Evolutionary conservation across 2,888 invertebrate species (phyloP).

Genomic region (Folsomia candida): DNA sequence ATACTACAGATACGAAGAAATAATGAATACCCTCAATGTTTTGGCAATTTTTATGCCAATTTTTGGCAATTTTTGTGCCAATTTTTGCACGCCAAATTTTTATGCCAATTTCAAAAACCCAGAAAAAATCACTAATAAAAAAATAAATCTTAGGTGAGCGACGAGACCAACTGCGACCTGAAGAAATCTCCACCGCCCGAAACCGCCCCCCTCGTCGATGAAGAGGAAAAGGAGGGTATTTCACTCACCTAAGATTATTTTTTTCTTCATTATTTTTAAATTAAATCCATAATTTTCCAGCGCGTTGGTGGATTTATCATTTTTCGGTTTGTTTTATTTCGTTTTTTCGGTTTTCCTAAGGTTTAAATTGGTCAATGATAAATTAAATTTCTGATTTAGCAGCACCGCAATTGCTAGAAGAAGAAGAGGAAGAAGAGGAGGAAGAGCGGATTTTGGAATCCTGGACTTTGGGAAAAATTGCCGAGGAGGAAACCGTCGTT

Average conservation of each 20-base stretch:
- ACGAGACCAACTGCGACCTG: conserved; percentile 7
- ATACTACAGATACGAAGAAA: no score
- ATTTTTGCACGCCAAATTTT: conserved; percentile 21
- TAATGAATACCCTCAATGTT: no score
- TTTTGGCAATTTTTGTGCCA: background rate
- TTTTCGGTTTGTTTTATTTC: background rate
- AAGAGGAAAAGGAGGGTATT: background rate
- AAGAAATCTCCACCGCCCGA: no score
- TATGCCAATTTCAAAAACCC: conserved; percentile 47
- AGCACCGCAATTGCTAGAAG: no score
- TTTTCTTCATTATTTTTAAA: background rate
- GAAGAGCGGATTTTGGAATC: no score
- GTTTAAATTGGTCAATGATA: no score
- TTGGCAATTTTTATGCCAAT: no score
- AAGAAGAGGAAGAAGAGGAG: no score
- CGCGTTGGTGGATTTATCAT: background rate
- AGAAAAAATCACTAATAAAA: no score
- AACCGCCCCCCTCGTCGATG: no score
- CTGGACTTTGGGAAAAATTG: conserved; percentile 35
- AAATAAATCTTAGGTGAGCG: background rate
- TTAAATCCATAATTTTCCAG: background rate
- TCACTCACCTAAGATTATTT: background rate
- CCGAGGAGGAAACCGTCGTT: conserved; percentile 27
- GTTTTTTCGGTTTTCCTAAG: no score
- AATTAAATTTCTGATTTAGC: no score